phyloP scores from a whole-genome alignment of 1,140 invertebrate genomes.

The Zaprionus camerounensis region DNA sequence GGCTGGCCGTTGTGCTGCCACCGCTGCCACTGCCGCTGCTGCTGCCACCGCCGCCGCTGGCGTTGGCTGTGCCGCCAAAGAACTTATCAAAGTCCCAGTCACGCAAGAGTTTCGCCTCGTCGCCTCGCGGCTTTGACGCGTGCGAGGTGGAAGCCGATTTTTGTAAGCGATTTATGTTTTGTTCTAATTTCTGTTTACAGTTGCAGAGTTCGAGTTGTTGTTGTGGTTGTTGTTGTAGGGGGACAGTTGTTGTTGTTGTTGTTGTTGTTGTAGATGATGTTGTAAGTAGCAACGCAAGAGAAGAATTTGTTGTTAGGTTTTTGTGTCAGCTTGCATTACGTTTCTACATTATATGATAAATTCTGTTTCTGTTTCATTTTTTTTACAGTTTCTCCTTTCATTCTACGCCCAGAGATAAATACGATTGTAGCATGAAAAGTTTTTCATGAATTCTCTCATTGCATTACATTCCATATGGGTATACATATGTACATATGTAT shows the following conservation, averaged over 20 bases:
- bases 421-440: constrained; percentile 64
- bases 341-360: constrained; percentile 31
- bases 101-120: constrained; percentile 86
- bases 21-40: constrained; percentile 32
- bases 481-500: constrained; percentile 15
- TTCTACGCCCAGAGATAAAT: constrained; percentile 55
- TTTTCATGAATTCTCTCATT: constrained; percentile 79
- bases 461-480: constrained; percentile 50
- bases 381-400: constrained; percentile 30
- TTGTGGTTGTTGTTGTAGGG: constrained; percentile 35
- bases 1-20: constrained; percentile 60
- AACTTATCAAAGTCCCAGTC: constrained; percentile 94
- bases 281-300: constrained; percentile 76
- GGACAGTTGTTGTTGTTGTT: constrained; percentile 42
- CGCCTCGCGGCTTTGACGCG: constrained; percentile 47
- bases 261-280: constrained; percentile 58
- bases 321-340: constrained; percentile 52
- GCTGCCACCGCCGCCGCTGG: constrained; percentile 10
- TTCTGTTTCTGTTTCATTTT: constrained; percentile 18
- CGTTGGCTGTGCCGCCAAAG: constrained; percentile 84
- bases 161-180: constrained; percentile 80
- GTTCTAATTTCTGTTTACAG: constrained; percentile 78
- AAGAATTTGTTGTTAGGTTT: constrained; percentile 64
- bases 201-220: constrained; percentile 47
- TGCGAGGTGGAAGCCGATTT: constrained; percentile 83